Evolutionary conservation across 2,797 vertebrate genomes (phyloP).

Genomic region (Gallirallus australis): DNA sequence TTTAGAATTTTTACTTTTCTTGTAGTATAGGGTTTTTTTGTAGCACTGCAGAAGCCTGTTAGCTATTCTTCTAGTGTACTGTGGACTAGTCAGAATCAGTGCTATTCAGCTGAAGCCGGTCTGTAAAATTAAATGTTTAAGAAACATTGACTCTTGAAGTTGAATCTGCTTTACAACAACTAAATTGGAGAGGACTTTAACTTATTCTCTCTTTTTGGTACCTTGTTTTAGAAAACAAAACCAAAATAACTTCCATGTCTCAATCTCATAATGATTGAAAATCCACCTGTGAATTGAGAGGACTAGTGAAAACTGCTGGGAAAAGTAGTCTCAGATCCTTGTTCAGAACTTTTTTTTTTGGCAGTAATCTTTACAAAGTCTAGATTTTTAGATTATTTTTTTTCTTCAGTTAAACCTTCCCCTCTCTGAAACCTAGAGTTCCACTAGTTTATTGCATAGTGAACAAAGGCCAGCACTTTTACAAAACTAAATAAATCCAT

Average conservation of each 20-base stretch:
- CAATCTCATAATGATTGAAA: neutral
- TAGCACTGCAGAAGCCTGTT: neutral
- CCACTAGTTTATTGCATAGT: neutral
- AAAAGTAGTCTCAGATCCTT: neutral
- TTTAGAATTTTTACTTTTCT: neutral
- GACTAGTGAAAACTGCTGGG: neutral
- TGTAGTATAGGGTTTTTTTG: neutral
- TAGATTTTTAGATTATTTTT: neutral
- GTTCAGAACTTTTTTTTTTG: neutral
- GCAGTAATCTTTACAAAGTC: neutral
- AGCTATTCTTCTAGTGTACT: neutral
- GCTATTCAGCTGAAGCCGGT: neutral
- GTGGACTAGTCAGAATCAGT: fast-evolving
- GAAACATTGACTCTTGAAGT: neutral
- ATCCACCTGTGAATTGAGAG: neutral
- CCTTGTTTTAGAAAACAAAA: neutral
- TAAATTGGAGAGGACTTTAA: neutral
- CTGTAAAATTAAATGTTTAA: neutral
- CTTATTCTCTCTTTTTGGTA: neutral
- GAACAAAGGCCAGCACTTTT: neutral
- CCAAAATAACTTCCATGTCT: neutral
- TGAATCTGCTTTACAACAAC: neutral
- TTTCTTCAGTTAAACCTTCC: neutral
- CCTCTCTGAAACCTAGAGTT: neutral
- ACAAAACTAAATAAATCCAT: neutral